Base-by-base conservation (phyloP, 2,113 vertebrate genomes). In the Paracanthobrama guichenoti region DNA sequence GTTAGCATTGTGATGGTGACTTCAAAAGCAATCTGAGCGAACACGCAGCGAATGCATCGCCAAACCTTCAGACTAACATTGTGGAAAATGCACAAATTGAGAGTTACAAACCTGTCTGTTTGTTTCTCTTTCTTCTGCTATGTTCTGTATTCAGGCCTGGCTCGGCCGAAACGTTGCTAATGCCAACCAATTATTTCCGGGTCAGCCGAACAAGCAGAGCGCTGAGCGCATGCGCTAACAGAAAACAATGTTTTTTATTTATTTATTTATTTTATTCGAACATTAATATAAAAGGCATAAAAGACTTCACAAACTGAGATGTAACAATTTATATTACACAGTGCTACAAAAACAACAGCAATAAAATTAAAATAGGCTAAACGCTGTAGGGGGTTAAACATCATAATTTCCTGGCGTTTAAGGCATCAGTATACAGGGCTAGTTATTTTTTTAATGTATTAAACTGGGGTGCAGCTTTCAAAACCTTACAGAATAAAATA, bases 101-200 rank as follows among this genome's bases (percentile, higher is more conserved):
- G 3, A 42, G 44, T 24, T 22, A n/a, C 42, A 88, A 90, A 95
- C 94, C 93, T 90, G 83, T 80, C 57, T 46, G 78, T 46, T 57
- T 79, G 77, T 81, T 53, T 73, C 66, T 3, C 28, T 64, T 86
- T 91, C 71, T 82, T 87, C 88, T 75, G 59, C 67, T 79, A 60
- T 84, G 18, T 76, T n/a, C 18, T 44, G 26, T 39, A 59, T 60
- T 71, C 42, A 31, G 89, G 90, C 84, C 89, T 86, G 31, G 28
- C 35, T 83, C 75, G 89, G 90, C 92, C 92, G 92, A 92, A 91
- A 91, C 92, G 93, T 93, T 93, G 92, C 93, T 93, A 93, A 93
- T 92, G 91, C 93, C 93, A 93, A 93, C 92, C 90, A 91, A 94
- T 88, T 91, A 91, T 87, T 93, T 95, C 94, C 93, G 94, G 94